Base-by-base conservation (phyloP, 2,888 invertebrate genomes). In the Buathra laborator region DNA sequence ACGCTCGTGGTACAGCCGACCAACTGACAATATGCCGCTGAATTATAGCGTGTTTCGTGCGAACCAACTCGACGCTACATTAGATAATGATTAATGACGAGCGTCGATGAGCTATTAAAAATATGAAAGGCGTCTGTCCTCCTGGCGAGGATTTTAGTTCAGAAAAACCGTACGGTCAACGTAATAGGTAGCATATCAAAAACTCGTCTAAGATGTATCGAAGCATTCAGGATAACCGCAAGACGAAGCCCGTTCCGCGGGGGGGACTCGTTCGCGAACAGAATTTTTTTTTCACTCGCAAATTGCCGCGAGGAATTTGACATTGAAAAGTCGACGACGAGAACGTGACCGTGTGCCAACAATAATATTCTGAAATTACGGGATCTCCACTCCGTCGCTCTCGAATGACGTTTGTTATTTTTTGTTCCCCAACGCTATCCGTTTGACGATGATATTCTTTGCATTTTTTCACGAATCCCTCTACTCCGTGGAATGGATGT, bases 51-150 rank as follows among this genome's bases (percentile, higher is more conserved):
- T 14, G 46, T 56, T 56, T 37, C 72, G 74, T 66, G 53, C 59
- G 80, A 59, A 67, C 37, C 53, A 66, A 43, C 14, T 43, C 53
- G 66, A 43, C 64, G 74, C 67, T 74, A 74, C 32, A 62, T 81
- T 81, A 67, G 56, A 46, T 59, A 74, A 74, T 48, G 66, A 72
- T 66, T 66, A 74, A 67, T 56, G 56, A 48, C 46, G 59, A 37
- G 72, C 37, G 12, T 37, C 16, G 37, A 66, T 51, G 10, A 67
- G 46, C 44, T 19, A 67, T 37, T n/a, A 24, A 37, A 44, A n/a
- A 29, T 37, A 43, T 67, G 16, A 29, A 43, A 66, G 66, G 66
- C 43, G 16, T 32, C 29, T 14, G 59, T 24, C 14, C 12, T 24
- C 59, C 12, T 12, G n/a, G 4, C 48, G 48, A n/a, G n/a, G 48